Conservation (phyloP, 2,888 invertebrate species). For the Cremastobaeus sp. region DNA sequence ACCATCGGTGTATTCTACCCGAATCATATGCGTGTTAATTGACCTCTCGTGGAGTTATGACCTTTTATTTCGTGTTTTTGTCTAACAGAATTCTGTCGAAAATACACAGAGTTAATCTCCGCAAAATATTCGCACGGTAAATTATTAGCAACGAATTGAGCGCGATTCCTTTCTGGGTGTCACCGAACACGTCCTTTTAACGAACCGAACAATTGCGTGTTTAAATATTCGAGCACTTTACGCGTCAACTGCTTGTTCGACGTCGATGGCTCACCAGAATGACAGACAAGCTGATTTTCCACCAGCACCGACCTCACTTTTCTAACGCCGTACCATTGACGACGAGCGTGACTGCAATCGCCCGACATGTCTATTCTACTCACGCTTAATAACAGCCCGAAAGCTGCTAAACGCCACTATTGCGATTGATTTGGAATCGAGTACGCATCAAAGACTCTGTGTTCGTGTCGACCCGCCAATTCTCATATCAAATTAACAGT, state of each 20-base stretch:
- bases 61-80: too few species aligned
- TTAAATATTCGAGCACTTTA: slow-evolving; percentile 21
- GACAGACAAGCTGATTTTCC: slow-evolving; percentile 31
- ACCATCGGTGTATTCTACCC: too few species aligned
- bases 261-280: slow-evolving; percentile 7
- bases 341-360: slow-evolving; percentile 23
- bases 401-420: slow-evolving; percentile 18
- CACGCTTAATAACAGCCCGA: slow-evolving; percentile 37
- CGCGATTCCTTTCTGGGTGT: background rate
- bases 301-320: slow-evolving; percentile 12
- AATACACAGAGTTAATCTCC: too few species aligned
- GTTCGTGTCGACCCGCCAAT: too few species aligned
- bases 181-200: background rate
- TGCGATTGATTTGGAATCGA: slow-evolving; percentile 32
- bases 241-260: slow-evolving; percentile 14
- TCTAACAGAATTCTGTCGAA: too few species aligned
- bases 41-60: too few species aligned
- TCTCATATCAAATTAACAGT: too few species aligned
- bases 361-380: slow-evolving; percentile 30
- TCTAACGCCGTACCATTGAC: slow-evolving; percentile 8
- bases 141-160: background rate
- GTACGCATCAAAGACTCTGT: slow-evolving; percentile 12
- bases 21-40: too few species aligned
- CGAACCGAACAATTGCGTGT: slow-evolving; percentile 3
- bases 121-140: too few species aligned